A percentile compares a stretch with the other conserved stretches of the same genome.
phyloP scores from a whole-genome alignment of 2,113 vertebrate genomes.

The Colistium nudipinnis region DNA sequence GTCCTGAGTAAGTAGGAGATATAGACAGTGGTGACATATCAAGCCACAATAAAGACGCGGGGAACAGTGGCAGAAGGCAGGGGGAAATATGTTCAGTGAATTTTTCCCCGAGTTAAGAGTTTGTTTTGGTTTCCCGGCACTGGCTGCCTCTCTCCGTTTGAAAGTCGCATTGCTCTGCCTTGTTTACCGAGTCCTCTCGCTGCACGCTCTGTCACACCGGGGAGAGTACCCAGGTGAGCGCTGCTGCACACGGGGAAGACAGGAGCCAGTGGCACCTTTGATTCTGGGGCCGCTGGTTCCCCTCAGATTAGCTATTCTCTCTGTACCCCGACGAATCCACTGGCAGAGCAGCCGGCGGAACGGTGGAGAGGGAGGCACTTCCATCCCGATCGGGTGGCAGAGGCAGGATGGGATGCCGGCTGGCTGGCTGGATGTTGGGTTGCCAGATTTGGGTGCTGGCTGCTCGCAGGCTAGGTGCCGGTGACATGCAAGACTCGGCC shows the following conservation, averaged over 20 bases:
- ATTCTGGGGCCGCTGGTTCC: slow-evolving; percentile 76
- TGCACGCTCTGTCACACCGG: slow-evolving; percentile 74
- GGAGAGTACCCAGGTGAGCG: slow-evolving; percentile 79
- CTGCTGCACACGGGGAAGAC: slow-evolving; percentile 70
- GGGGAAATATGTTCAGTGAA: slow-evolving; percentile 76
- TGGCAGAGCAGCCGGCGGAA: slow-evolving; percentile 74
- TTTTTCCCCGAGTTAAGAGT: slow-evolving; percentile 81
- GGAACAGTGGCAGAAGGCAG: slow-evolving; percentile 76
- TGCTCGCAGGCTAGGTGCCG: slow-evolving; percentile 58
- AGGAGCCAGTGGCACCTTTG: slow-evolving; percentile 79
- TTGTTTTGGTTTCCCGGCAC: slow-evolving; percentile 82
- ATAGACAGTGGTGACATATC: slow-evolving; percentile 86
- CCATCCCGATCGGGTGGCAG: slow-evolving; percentile 68
- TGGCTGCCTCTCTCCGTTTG: slow-evolving; percentile 79
- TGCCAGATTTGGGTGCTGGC: slow-evolving; percentile 69
- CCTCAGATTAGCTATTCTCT: slow-evolving; percentile 81
- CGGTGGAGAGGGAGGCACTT: slow-evolving; percentile 69
- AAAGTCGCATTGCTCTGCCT: slow-evolving; percentile 81
- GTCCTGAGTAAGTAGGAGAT: slow-evolving; percentile 84
- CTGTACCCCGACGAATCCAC: slow-evolving; percentile 75
- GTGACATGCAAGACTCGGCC: slow-evolving; percentile 64
- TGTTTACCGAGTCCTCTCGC: slow-evolving; percentile 84
- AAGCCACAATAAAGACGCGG: slow-evolving; percentile 84
- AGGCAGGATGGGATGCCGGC: slow-evolving; percentile 51
- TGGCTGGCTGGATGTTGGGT: slow-evolving; percentile 47